A percentile compares a stretch with the other conserved stretches of the same genome.
Conservation (phyloP, 2,113 vertebrate species). For the Bucco capensis region DNA sequence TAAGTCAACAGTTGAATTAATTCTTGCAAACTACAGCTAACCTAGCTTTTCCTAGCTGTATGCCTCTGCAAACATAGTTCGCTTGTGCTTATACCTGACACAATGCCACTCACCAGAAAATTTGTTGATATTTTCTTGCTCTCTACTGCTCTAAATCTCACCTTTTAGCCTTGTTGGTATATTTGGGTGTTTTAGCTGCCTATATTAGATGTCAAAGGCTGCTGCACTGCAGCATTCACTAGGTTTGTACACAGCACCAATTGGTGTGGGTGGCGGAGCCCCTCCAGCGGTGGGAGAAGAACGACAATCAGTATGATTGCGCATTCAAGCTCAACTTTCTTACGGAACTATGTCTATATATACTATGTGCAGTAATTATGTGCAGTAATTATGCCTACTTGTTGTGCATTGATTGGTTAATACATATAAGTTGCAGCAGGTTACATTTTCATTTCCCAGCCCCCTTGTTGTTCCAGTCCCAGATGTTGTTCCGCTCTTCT, state of each 20-base stretch:
- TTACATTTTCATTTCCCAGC: too few species aligned
- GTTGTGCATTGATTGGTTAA: too few species aligned
- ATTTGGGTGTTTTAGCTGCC: not conserved
- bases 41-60: not conserved
- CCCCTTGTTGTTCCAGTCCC: too few species aligned
- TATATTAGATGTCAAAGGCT: not conserved
- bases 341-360: too few species aligned
- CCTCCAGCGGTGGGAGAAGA: too few species aligned
- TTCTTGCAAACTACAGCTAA: not conserved
- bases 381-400: too few species aligned
- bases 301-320: too few species aligned
- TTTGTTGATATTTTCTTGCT: not conserved
- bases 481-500: too few species aligned
- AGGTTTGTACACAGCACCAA: not conserved
- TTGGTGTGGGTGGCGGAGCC: too few species aligned
- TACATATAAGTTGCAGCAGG: too few species aligned
- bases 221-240: constrained; percentile 4
- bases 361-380: too few species aligned
- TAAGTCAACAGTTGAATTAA: not conserved
- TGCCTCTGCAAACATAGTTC: not conserved
- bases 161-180: not conserved
- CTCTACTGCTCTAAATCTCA: not conserved
- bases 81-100: not conserved
- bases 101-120: not conserved
- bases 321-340: too few species aligned